Evolutionary conservation across 2,797 vertebrate species (phyloP).

Genomic region (Xenopus petersii): DNA sequence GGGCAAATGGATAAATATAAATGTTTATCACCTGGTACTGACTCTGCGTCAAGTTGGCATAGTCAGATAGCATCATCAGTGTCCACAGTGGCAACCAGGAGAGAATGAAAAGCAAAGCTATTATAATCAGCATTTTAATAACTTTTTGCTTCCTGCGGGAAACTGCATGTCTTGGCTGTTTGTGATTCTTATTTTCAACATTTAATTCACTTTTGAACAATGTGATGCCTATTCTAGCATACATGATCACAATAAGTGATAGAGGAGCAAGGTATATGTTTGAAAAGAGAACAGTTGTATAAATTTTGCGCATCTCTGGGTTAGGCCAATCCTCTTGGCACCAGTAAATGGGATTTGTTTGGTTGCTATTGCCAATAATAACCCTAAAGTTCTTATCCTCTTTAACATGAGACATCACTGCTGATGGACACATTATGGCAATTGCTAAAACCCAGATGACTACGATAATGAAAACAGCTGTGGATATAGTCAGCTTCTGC

Average conservation of each 20-base stretch:
- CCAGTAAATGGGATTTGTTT: slow-evolving; percentile 79
- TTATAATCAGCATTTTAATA: slow-evolving; percentile 83
- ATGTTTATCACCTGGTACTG: slow-evolving; percentile 81
- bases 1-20: slow-evolving; percentile 89
- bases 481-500: slow-evolving; percentile 80
- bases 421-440: slow-evolving; percentile 85
- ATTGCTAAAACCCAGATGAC: slow-evolving; percentile 86
- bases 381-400: slow-evolving; percentile 78
- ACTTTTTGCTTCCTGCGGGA: slow-evolving; percentile 81
- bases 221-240: slow-evolving; percentile 76
- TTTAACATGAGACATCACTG: slow-evolving; percentile 81
- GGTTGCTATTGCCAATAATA: slow-evolving; percentile 69
- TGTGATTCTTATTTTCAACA: slow-evolving; percentile 59
- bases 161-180: slow-evolving; percentile 64
- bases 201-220: slow-evolving; percentile 72
- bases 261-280: slow-evolving; percentile 87
- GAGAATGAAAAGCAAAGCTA: slow-evolving; percentile 84
- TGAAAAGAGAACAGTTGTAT: slow-evolving; percentile 85
- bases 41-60: slow-evolving; percentile 70
- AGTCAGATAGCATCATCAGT: slow-evolving; percentile 89
- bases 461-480: slow-evolving; percentile 69
- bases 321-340: slow-evolving; percentile 88
- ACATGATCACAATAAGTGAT: slow-evolving; percentile 82
- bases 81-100: slow-evolving; percentile 95
- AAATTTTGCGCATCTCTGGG: slow-evolving; percentile 83